phyloP scores from a whole-genome alignment of 2,797 vertebrate genomes.

The Coendou prehensilis region DNA sequence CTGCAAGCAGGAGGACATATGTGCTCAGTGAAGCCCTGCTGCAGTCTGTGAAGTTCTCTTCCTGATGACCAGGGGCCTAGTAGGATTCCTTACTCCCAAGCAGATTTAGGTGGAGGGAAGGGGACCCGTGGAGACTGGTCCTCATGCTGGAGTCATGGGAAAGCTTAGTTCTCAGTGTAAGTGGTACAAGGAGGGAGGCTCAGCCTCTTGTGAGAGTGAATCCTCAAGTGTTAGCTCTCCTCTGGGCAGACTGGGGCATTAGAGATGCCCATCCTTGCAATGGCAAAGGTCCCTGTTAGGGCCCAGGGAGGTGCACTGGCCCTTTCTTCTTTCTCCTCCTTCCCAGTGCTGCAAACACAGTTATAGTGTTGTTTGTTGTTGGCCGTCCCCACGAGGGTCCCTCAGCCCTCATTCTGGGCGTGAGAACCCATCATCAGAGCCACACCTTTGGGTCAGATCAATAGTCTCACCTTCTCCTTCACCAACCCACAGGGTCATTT shows the following conservation, averaged over 20 bases:
- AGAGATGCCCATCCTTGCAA: neutral
- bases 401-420: neutral
- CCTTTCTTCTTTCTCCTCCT: neutral
- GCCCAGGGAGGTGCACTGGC: neutral
- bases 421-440: neutral
- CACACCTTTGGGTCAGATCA: neutral
- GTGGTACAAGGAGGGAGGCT: neutral
- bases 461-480: neutral
- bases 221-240: neutral
- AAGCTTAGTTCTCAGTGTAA: neutral
- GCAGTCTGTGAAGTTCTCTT: neutral
- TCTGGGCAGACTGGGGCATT: neutral
- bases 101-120: neutral
- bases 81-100: neutral
- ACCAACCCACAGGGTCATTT: neutral
- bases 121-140: neutral
- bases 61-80: neutral
- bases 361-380: neutral
- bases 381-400: neutral
- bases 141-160: neutral
- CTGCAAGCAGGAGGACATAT: neutral
- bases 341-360: neutral
- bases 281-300: neutral
- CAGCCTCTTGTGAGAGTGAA: neutral
- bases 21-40: neutral